Evolutionary conservation across 1,140 invertebrate genomes (phyloP).

Genomic region (Drosophila repleta): DNA sequence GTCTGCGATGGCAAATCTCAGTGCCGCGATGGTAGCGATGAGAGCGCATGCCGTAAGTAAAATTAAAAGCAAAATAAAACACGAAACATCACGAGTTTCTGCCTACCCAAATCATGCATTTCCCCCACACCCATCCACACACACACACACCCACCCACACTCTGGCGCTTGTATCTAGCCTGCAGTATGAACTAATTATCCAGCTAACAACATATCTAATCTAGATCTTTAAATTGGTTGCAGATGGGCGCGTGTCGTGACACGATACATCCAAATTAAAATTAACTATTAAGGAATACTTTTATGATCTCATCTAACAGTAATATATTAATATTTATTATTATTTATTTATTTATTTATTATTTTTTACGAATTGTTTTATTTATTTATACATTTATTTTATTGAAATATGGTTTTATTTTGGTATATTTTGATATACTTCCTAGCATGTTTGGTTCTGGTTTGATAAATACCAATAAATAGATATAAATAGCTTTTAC

Average conservation of each 20-base stretch:
- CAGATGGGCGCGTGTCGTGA: constrained; percentile 5
- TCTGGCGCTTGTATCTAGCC: no score
- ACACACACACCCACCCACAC: neutral
- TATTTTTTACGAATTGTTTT: neutral
- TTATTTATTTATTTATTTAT: neutral
- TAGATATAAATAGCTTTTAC: neutral
- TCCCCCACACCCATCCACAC: neutral
- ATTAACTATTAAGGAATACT: neutral
- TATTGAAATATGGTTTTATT: neutral
- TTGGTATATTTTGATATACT: neutral
- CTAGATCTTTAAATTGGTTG: neutral
- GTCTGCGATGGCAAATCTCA: constrained; percentile 89
- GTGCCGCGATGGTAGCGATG: constrained; percentile 90
- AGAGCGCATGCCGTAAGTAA: constrained; percentile 86
- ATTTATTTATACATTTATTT: neutral
- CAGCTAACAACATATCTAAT: neutral
- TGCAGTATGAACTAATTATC: neutral
- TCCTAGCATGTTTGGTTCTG: neutral
- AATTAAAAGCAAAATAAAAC: constrained; percentile 30
- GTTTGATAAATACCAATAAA: neutral
- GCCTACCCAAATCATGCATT: neutral
- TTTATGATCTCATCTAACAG: no score
- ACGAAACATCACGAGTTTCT: neutral
- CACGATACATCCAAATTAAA: neutral
- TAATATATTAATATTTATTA: neutral